Conservation (phyloP, 1,140 invertebrate species). For the Lucilia cuprina region DNA sequence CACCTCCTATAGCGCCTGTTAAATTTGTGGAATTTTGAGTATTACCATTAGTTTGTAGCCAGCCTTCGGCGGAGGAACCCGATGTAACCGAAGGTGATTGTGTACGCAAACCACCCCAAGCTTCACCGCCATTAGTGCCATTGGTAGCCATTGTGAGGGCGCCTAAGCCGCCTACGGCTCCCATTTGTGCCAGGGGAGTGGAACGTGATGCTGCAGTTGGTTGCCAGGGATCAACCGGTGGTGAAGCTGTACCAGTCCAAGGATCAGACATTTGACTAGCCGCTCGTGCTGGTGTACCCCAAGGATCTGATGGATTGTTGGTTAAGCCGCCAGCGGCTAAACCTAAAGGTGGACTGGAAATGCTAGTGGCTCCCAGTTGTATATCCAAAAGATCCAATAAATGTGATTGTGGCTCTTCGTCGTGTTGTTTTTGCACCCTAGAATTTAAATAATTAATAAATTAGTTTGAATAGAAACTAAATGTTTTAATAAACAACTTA, state of each 20-base stretch:
- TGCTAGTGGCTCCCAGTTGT: slow-evolving; percentile 70
- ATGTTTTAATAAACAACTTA: slow-evolving; percentile 60
- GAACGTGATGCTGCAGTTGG: slow-evolving; percentile 51
- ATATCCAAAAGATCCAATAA: slow-evolving; percentile 85
- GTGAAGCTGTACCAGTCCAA: slow-evolving; percentile 65
- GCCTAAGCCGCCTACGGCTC: slow-evolving; percentile 46
- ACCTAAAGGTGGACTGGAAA: slow-evolving; percentile 57
- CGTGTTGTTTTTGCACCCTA: slow-evolving; percentile 18
- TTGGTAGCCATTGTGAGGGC: slow-evolving; percentile 17
- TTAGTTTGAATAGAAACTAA: neutral
- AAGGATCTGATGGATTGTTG: slow-evolving; percentile 68
- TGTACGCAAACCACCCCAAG: slow-evolving; percentile 52
- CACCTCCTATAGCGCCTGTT: slow-evolving; percentile 44
- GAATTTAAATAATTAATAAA: neutral
- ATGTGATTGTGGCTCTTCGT: slow-evolving; percentile 69
- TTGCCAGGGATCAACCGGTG: slow-evolving; percentile 69
- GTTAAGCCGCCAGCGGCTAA: slow-evolving; percentile 51
- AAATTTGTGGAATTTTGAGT: slow-evolving; percentile 40
- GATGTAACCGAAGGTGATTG: slow-evolving; percentile 60
- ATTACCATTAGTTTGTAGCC: slow-evolving; percentile 59
- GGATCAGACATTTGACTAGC: slow-evolving; percentile 65
- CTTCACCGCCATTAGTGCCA: slow-evolving; percentile 42
- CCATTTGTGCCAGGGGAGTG: slow-evolving; percentile 42
- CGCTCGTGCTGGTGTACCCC: slow-evolving; percentile 71
- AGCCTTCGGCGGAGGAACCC: slow-evolving; percentile 59